Percentiles rank a stretch among this genome's conserved stretches.
These are phyloP conservation scores for Cephalopholis sonnerati DNA, from an alignment of 2,113 vertebrate species.

Conservation along the genomic window DNA sequence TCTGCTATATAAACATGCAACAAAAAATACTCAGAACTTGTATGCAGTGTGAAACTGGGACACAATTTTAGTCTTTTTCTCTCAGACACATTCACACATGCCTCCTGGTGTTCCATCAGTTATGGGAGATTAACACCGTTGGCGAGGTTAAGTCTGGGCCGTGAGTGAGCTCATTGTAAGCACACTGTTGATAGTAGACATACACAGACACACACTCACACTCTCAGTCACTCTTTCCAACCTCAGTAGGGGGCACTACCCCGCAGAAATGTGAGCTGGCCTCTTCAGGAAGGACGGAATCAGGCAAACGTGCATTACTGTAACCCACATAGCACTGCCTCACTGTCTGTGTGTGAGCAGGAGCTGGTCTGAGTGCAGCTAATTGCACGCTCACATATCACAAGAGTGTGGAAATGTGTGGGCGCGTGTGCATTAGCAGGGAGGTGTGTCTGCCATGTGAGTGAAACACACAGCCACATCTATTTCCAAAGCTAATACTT, in stretches of 20 bases:
- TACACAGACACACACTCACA: constrained; percentile 20
- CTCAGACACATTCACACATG: background rate
- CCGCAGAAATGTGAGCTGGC: constrained; percentile 31
- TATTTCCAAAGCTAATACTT: constrained; percentile 65
- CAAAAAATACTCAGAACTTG: background rate
- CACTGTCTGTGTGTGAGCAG: constrained; percentile 46
- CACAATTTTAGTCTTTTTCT: background rate
- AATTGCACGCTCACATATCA: constrained; percentile 26
- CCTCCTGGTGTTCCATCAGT: background rate
- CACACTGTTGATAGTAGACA: constrained; percentile 31
- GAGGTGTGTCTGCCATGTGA: constrained; percentile 71
- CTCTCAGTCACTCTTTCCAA: constrained; percentile 67
- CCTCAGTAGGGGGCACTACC: constrained; percentile 52
- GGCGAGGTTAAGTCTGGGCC: constrained; percentile 57
- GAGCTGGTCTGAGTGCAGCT: constrained; percentile 21
- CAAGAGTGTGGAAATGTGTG: constrained; percentile 55
- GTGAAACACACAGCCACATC: constrained; percentile 51
- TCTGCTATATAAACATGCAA: background rate
- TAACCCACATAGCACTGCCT: constrained; percentile 55
- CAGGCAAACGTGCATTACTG: constrained; percentile 45
- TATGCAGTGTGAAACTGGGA: background rate
- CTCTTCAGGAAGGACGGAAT: constrained; percentile 39
- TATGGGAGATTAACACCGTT: constrained; percentile 33
- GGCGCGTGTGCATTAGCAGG: constrained; percentile 28
- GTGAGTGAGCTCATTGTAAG: constrained; percentile 45